Base-by-base conservation (phyloP, 2,888 invertebrate genomes). In the Parnassius mnemosyne region DNA sequence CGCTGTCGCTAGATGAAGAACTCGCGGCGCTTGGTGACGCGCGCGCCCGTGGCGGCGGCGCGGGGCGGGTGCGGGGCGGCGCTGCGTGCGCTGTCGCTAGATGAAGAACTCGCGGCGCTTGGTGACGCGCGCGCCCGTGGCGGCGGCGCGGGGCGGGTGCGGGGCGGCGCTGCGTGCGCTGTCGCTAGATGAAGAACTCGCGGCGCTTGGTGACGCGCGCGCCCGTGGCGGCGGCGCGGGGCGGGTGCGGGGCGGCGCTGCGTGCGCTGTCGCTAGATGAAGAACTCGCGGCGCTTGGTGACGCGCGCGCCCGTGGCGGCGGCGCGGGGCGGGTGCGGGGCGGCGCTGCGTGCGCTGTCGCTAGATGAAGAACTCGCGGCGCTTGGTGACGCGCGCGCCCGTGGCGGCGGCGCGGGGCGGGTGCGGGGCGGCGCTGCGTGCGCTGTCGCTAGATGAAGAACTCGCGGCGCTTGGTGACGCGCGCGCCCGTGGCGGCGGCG, bases 51-150 rank as follows among this genome's bases (percentile, higher is more conserved):
- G 67, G 96, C 94, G 16, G 97, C 97, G 66, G 96, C 95, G n/a
- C n/a, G n/a, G n/a, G n/a, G n/a, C n/a, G n/a, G n/a, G n/a, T n/a
- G n/a, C n/a, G n/a, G n/a, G n/a, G n/a, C n/a, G n/a, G n/a, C 42
- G 53, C 44, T 47, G 57, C 41, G 55, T 20, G 63, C 56, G 57
- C 16, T 1, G 16, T 16, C 54, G 60, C 72, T 95, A 97, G 83
- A 98, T 97, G 88, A 97, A 98, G 95, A 97, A 98, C 89, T 98
- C 98, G 78, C 97, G 94, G 73, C 97, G 95, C 90, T 97, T 97
- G 81, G 96, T 95, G 71, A 98, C 97, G 82, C 97, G 95, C 78
- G 97, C 97, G 9, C 98, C 98, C 10, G 98, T 97, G 67, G 96
- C 94, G 16, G 97, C 97, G 66, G 96, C 95, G n/a, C n/a, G n/a